phyloP scores from a whole-genome alignment of 2,888 invertebrate species.

The Drosophila ustulata region DNA sequence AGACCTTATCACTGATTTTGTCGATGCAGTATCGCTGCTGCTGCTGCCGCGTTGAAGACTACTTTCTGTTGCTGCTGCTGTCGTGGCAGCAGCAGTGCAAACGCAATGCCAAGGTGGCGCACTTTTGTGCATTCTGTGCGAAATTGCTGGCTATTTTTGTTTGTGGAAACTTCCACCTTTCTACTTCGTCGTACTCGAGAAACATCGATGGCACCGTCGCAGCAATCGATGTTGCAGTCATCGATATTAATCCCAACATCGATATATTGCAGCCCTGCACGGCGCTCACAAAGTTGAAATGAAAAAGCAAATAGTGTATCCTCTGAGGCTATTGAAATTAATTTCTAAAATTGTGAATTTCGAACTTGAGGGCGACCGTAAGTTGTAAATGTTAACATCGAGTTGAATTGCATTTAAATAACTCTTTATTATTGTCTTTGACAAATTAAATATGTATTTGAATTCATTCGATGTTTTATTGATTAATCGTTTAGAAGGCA shows the following conservation, averaged over 20 bases:
- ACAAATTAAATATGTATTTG: too few species aligned
- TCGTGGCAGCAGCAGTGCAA: constrained; percentile 54
- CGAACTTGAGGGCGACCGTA: too few species aligned
- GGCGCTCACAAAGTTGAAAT: constrained; percentile 15
- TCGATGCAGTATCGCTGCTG: constrained; percentile 18
- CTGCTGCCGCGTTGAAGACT: constrained; percentile 5
- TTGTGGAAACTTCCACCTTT: constrained; percentile 61
- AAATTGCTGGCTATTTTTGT: constrained; percentile 54
- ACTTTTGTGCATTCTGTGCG: constrained; percentile 75
- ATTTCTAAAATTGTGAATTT: too few species aligned
- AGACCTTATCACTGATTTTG: constrained; percentile 47
- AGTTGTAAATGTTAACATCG: too few species aligned
- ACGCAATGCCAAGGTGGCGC: constrained; percentile 71
- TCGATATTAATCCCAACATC: background rate
- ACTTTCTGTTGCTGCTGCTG: constrained; percentile 33
- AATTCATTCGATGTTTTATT: too few species aligned
- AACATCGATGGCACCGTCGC: background rate
- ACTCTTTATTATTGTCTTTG: too few species aligned
- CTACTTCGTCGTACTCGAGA: constrained; percentile 14
- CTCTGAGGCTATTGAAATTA: too few species aligned
- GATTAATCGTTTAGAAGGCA: background rate
- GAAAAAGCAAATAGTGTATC: too few species aligned
- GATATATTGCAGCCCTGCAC: constrained; percentile 18
- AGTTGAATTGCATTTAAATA: too few species aligned
- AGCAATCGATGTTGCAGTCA: background rate